phyloP scores from a whole-genome alignment of 2,797 vertebrate species.

The Sardinella longiceps region DNA sequence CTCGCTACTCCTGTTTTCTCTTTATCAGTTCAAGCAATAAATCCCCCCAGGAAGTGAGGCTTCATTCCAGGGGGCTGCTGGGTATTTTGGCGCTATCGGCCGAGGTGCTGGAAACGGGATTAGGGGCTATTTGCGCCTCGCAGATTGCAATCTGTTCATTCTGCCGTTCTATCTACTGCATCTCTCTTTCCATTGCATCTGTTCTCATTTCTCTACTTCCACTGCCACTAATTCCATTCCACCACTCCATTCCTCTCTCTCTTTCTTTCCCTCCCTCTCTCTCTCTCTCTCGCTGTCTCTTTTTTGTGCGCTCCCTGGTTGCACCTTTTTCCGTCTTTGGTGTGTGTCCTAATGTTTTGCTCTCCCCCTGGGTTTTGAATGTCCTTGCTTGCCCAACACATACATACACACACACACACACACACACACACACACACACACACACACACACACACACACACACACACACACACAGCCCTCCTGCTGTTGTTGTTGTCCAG shows the following conservation, averaged over 20 bases:
- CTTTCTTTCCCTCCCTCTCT: slow-evolving; percentile 36
- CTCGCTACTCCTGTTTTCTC: neutral
- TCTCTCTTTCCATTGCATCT: neutral
- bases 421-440: no score
- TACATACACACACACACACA: no score
- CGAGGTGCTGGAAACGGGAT: neutral
- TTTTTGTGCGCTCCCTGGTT: slow-evolving; percentile 31
- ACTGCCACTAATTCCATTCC: slow-evolving; percentile 9
- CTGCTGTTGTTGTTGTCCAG: neutral
- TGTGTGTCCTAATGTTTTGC: slow-evolving; percentile 29
- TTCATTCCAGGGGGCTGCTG: neutral
- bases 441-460: no score
- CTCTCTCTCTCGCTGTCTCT: slow-evolving; percentile 29
- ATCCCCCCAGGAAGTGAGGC: neutral
- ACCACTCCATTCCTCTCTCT: slow-evolving; percentile 18
- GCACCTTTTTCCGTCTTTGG: slow-evolving; percentile 14
- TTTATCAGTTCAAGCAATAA: slow-evolving; percentile 8
- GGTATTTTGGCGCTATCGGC: no score
- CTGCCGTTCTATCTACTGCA: neutral
- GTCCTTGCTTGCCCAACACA: neutral
- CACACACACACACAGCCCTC: neutral
- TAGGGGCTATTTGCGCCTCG: neutral
- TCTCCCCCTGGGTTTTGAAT: slow-evolving; percentile 12
- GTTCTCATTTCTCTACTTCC: slow-evolving; percentile 15
- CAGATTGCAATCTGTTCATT: neutral